Evolutionary conservation across 2,888 invertebrate species (phyloP).

Genomic region (Microctonus hyperodae): DNA sequence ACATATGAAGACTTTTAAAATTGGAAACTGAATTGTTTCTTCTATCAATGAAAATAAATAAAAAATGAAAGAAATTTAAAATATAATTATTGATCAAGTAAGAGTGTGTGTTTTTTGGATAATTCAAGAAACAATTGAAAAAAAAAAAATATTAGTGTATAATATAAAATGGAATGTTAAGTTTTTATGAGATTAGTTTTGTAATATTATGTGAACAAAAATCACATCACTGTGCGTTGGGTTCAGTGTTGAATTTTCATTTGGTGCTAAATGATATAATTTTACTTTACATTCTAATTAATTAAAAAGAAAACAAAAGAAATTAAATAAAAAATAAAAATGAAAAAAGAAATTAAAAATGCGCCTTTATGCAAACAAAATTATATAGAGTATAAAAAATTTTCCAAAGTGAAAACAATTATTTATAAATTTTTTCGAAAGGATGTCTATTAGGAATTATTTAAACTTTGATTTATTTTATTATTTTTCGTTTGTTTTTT

Average conservation of each 20-base stretch:
- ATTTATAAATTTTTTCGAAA: background rate
- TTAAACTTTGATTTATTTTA: no score
- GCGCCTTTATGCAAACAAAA: no score
- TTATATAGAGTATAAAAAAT: background rate
- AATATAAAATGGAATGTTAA: background rate
- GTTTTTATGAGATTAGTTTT: conserved; percentile 16
- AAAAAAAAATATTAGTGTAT: background rate
- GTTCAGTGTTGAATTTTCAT: background rate
- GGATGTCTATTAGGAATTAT: background rate
- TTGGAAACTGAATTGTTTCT: conserved; percentile 35
- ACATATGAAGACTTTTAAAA: conserved; percentile 25
- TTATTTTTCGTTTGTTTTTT: no score
- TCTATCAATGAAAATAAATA: no score
- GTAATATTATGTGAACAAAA: background rate
- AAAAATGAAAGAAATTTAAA: no score
- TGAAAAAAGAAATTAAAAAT: background rate
- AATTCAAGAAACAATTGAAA: background rate
- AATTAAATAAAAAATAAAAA: background rate
- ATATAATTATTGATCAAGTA: background rate
- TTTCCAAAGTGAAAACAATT: background rate
- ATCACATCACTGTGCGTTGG: background rate
- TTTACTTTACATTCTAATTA: background rate
- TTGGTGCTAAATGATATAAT: background rate
- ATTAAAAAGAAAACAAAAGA: background rate
- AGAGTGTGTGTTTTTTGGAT: background rate